Conservation (phyloP, 2,113 vertebrate species). For the Thymallus thymallus region DNA sequence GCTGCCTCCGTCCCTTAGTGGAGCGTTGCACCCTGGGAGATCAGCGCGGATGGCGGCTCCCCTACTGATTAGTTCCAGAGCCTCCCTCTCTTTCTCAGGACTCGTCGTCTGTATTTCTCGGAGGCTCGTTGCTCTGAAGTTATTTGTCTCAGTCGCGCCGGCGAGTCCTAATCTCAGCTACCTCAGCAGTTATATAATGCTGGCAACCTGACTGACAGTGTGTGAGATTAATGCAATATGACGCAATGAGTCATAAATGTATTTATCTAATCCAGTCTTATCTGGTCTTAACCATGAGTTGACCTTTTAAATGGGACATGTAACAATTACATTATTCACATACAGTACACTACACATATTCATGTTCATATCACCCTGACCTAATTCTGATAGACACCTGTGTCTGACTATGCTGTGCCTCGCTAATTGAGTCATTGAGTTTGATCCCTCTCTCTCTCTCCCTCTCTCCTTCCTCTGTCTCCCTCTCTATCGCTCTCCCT, state of each 20-base stretch:
- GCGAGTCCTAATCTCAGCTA: slow-evolving; percentile 11
- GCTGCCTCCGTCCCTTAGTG: no score
- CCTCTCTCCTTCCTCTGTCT: background rate
- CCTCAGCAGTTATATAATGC: no score
- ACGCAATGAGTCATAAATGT: no score
- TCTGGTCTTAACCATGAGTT: no score
- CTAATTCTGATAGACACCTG: no score
- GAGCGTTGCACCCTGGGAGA: background rate
- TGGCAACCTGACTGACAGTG: no score
- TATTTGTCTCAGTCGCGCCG: slow-evolving; percentile 38
- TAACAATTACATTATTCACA: no score
- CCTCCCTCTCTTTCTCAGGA: background rate
- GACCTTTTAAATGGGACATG: no score
- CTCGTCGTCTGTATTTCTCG: background rate
- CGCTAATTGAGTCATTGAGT: background rate
- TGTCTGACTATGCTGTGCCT: background rate
- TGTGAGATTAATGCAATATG: no score
- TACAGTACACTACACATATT: no score
- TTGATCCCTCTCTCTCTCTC: background rate
- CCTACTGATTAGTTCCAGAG: slow-evolving; percentile 9
- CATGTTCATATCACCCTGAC: no score
- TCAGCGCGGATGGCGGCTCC: background rate
- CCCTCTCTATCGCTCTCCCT: background rate
- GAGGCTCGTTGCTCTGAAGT: slow-evolving; percentile 20
- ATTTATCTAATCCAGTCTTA: no score